Evolutionary conservation across 2,113 vertebrate species (phyloP).

Genomic region (Silurus asotus): DNA sequence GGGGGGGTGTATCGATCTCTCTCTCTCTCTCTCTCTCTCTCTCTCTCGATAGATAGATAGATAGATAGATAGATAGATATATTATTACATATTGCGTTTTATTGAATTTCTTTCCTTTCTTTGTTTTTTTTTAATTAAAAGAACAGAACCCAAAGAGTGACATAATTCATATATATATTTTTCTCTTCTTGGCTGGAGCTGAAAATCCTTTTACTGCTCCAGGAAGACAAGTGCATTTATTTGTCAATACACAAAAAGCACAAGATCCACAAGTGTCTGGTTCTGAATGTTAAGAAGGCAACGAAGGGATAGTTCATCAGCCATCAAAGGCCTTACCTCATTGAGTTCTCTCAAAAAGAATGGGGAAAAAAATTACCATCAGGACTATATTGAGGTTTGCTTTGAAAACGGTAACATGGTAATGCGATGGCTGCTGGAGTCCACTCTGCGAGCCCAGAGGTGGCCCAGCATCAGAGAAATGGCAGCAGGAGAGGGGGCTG

Average conservation of each 20-base stretch:
- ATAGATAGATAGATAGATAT: too few species aligned
- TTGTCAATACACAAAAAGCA: conserved; percentile 72
- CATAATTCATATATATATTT: conserved; percentile 49
- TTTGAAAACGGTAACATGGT: conserved; percentile 87
- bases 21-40: conserved; percentile 49
- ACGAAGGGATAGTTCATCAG: conserved; percentile 64
- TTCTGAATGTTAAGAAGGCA: conserved; percentile 74
- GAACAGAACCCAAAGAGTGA: conserved; percentile 62
- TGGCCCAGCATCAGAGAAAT: conserved; percentile 80
- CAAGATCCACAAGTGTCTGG: conserved; percentile 67
- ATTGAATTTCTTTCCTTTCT: conserved; percentile 18
- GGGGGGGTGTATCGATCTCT: neutral
- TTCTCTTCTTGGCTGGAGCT: conserved; percentile 67
- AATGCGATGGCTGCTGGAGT: conserved; percentile 74
- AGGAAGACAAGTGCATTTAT: conserved; percentile 77
- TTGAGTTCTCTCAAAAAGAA: conserved; percentile 67
- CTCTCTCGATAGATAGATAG: too few species aligned
- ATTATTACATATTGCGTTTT: too few species aligned
- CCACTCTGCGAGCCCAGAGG: conserved; percentile 78
- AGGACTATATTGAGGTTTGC: conserved; percentile 79
- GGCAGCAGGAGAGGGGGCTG: conserved; percentile 50
- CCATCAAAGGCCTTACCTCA: conserved; percentile 70
- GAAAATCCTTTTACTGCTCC: conserved; percentile 65
- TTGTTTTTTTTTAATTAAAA: conserved; percentile 54
- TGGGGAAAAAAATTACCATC: conserved; percentile 68